Conservation (phyloP, 2,888 invertebrate species). For the Rhingia campestris region DNA sequence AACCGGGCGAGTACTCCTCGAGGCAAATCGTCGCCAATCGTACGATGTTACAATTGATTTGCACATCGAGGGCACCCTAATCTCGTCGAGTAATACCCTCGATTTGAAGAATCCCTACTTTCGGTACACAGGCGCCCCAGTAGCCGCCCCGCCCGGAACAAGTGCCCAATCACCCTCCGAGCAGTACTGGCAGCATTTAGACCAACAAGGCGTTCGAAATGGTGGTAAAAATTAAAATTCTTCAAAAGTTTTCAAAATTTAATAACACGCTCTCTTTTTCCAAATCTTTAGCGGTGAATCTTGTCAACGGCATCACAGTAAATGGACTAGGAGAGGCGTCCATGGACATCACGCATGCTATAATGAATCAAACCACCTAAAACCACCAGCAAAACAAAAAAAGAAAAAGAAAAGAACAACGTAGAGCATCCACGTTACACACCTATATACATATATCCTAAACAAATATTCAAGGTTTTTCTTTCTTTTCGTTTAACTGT, state of each 20-base stretch:
- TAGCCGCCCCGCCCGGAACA: slow-evolving; percentile 95
- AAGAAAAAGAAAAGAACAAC: slow-evolving; percentile 55
- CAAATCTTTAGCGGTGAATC: slow-evolving; percentile 85
- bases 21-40: slow-evolving; percentile 98
- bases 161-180: slow-evolving; percentile 96
- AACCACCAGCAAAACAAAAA: slow-evolving; percentile 29
- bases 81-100: slow-evolving; percentile 94
- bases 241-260: slow-evolving; percentile 22
- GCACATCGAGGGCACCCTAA: slow-evolving; percentile 93
- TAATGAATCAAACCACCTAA: slow-evolving; percentile 81
- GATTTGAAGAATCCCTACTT: slow-evolving; percentile 99
- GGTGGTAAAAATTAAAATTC: slow-evolving; percentile 75
- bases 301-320: slow-evolving; percentile 90
- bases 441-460: slow-evolving; percentile 72
- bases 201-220: slow-evolving; percentile 86
- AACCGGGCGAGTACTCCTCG: slow-evolving; percentile 92
- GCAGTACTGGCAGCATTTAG: slow-evolving; percentile 93
- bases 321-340: slow-evolving; percentile 89
- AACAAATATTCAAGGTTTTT: slow-evolving; percentile 61
- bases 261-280: slow-evolving; percentile 1
- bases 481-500: slow-evolving; percentile 63
- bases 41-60: slow-evolving; percentile 99
- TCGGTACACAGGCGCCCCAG: slow-evolving; percentile 96
- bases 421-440: slow-evolving; percentile 64
- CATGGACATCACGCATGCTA: slow-evolving; percentile 86